These are phyloP conservation scores for Gavialis gangeticus DNA, from an alignment of 2,113 vertebrate genomes.

Conservation along the genomic window DNA sequence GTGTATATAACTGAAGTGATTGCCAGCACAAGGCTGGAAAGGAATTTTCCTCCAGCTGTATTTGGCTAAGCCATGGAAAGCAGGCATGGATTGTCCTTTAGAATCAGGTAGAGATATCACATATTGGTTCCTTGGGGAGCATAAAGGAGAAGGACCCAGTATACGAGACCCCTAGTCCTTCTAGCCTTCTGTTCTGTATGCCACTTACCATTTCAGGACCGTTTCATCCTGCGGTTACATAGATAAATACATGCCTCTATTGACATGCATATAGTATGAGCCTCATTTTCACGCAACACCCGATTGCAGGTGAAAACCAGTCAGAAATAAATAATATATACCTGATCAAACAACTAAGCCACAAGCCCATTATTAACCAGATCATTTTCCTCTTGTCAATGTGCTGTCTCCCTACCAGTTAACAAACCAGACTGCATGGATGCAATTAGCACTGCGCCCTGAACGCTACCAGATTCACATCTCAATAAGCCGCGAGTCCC, in stretches of 20 bases:
- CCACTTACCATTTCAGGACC: not conserved
- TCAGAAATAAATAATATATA: not conserved
- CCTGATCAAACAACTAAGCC: not conserved
- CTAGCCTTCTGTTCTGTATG: rapidly evolving
- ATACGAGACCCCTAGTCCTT: rapidly evolving
- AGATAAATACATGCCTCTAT: not conserved
- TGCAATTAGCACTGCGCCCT: not conserved
- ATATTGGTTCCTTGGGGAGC: not conserved
- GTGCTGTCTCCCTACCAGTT: not conserved
- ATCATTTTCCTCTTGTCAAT: not conserved
- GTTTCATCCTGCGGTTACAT: not conserved
- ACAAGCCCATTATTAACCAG: not conserved
- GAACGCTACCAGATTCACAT: too few species aligned
- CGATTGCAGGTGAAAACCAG: not conserved
- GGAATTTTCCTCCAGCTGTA: not conserved
- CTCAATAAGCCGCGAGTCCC: too few species aligned
- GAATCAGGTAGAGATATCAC: not conserved
- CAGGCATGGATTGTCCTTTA: not conserved
- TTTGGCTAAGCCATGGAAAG: not conserved
- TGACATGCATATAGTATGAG: not conserved
- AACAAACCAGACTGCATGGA: not conserved
- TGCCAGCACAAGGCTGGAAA: rapidly evolving
- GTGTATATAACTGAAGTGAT: not conserved
- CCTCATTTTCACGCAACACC: not conserved
- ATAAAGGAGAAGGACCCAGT: rapidly evolving